Conservation (phyloP, 1,140 invertebrate species). For the Pteromalus puparum region DNA sequence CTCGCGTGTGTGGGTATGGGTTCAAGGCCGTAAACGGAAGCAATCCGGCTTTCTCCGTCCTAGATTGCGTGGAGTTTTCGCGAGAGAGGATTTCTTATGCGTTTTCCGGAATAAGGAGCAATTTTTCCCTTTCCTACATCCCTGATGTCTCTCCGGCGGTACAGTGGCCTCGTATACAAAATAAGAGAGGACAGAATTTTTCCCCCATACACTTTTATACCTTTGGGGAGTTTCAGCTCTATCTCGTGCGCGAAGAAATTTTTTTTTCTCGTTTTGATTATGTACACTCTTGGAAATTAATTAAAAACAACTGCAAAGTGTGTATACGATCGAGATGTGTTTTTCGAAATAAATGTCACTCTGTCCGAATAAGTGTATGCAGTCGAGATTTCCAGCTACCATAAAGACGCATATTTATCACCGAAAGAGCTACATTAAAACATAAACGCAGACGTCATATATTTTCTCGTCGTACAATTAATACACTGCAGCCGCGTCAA, state of each 20-base stretch:
- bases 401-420: background rate
- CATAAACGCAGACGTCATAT: background rate
- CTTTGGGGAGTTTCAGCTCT: no score
- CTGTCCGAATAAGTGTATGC: background rate
- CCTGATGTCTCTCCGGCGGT: background rate
- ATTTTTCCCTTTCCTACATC: conserved; percentile 12
- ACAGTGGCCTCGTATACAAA: background rate
- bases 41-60: conserved; percentile 48
- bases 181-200: conserved; percentile 23
- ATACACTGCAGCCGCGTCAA: background rate
- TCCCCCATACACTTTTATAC: background rate
- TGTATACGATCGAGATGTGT: background rate
- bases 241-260: no score
- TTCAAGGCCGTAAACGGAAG: conserved; percentile 50
- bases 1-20: background rate
- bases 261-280: no score
- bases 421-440: background rate
- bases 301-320: background rate
- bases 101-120: background rate
- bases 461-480: background rate
- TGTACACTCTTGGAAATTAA: background rate
- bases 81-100: conserved; percentile 34
- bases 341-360: background rate
- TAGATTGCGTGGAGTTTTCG: conserved; percentile 45
- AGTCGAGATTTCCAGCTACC: background rate